Evolutionary conservation across 1,140 invertebrate genomes (phyloP), one percentile per base, ranked within the genome.

Genomic region (Euschistus heros): DNA sequence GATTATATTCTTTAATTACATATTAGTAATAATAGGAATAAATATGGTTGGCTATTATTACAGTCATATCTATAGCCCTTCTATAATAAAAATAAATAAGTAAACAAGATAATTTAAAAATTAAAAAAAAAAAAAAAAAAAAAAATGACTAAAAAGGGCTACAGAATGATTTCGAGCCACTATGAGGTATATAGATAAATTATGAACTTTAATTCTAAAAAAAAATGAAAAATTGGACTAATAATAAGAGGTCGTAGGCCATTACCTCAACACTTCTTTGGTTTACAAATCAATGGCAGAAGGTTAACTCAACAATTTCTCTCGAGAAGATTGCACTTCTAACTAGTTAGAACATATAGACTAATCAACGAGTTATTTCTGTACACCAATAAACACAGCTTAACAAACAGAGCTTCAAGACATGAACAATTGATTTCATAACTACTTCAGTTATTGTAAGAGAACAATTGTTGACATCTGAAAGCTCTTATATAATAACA

Each of bases 101-200:
- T 57, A 57, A 24, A 24, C 24, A 26, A 57, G 15, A 57, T 57
- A 24, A 57, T 24, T 57, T 57, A 24, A 57, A 54, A 57, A 57
- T 24, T 26, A 18, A 50, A 18, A n/a, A 27, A 57, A 57, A 57
- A 24, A 24, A 27, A 57, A 18, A 50, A 18, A n/a, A 27, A 57
- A 57, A 57, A 24, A 24, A 27, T 57, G 54, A 57, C 54, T 57
- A 57, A 57, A 17, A 57, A 57, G 54, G 54, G 54, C 54, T 26
- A 22, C 54, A 57, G 54, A 57, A 37, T 37, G 33, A 17, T 50
- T 57, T 57, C 15, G 24, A 57, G 54, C 54, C 54, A 57, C 33
- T 24, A 20, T 57, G 54, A 57, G 47, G 18, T 57, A 57, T 26
- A 57, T 27, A 57, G 18, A 57, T 24, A 22, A 17, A 57, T 57